Evolutionary conservation across 2,113 vertebrate species (phyloP).

Genomic region (Porphyrio hochstetteri): DNA sequence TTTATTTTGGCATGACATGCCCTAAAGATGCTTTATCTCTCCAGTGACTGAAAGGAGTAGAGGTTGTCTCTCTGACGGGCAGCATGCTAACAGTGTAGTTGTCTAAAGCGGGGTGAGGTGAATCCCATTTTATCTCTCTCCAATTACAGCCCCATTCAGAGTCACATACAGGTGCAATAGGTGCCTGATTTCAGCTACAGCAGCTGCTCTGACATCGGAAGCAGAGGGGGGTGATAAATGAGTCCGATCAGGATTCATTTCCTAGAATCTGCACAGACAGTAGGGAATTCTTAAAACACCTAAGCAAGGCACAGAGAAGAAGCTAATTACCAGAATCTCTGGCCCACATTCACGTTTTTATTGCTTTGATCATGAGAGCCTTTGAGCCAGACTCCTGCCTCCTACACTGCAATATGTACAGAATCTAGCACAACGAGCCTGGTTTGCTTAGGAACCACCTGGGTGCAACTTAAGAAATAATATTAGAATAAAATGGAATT

Average conservation of each 20-base stretch:
- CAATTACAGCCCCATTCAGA: not conserved
- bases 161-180: not conserved
- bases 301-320: not conserved
- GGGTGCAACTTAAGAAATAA: not conserved
- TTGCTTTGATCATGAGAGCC: not conserved
- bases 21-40: not conserved
- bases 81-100: not conserved
- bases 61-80: not conserved
- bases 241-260: not conserved
- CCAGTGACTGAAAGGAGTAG: not conserved
- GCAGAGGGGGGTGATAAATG: not conserved
- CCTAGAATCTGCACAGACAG: not conserved
- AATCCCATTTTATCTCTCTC: not conserved
- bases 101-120: not conserved
- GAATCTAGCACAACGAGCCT: not conserved
- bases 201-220: not conserved
- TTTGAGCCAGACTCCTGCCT: not conserved
- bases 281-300: not conserved
- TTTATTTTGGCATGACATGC: not conserved
- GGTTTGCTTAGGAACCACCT: not conserved
- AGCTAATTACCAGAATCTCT: not conserved
- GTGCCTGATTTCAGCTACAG: not conserved
- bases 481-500: not conserved
- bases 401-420: not conserved
- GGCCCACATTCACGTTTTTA: constrained; percentile 6